Conservation (phyloP, 2,888 invertebrate species). For the Drosophila ochracea region DNA sequence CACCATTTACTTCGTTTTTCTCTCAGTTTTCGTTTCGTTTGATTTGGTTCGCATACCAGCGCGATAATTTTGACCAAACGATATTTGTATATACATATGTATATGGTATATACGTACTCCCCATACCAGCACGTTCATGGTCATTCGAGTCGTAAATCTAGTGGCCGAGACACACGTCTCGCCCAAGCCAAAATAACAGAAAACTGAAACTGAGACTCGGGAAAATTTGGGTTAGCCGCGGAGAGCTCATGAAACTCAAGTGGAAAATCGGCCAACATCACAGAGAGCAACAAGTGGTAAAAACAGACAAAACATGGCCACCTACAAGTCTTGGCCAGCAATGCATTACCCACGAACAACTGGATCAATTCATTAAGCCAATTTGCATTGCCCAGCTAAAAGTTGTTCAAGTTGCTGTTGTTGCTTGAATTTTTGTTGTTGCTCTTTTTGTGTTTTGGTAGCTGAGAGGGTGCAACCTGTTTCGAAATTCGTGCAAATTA, state of each 20-base stretch:
- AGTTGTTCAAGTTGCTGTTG: slow-evolving; percentile 47
- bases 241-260: slow-evolving; percentile 52
- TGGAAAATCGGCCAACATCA: slow-evolving; percentile 53
- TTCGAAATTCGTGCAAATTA: slow-evolving; percentile 66
- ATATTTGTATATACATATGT: neutral
- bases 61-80: slow-evolving; percentile 64
- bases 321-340: slow-evolving; percentile 59
- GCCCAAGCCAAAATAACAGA: slow-evolving; percentile 20
- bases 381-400: slow-evolving; percentile 57
- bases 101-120: slow-evolving; percentile 31
- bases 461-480: slow-evolving; percentile 45
- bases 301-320: slow-evolving; percentile 73
- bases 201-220: slow-evolving; percentile 30
- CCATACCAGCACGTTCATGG: slow-evolving; percentile 79
- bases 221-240: slow-evolving; percentile 67
- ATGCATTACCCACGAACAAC: slow-evolving; percentile 50
- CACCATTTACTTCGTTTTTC: slow-evolving; percentile 55
- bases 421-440: slow-evolving; percentile 5
- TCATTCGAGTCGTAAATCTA: slow-evolving; percentile 79
- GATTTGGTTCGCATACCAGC: slow-evolving; percentile 63
- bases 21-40: slow-evolving; percentile 54
- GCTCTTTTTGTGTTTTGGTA: slow-evolving; percentile 27
- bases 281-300: slow-evolving; percentile 66
- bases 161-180: slow-evolving; percentile 69
- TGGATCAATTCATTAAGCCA: slow-evolving; percentile 74